phyloP scores from a whole-genome alignment of 2,888 invertebrate genomes.

The Caenorhabditis doughertyi region DNA sequence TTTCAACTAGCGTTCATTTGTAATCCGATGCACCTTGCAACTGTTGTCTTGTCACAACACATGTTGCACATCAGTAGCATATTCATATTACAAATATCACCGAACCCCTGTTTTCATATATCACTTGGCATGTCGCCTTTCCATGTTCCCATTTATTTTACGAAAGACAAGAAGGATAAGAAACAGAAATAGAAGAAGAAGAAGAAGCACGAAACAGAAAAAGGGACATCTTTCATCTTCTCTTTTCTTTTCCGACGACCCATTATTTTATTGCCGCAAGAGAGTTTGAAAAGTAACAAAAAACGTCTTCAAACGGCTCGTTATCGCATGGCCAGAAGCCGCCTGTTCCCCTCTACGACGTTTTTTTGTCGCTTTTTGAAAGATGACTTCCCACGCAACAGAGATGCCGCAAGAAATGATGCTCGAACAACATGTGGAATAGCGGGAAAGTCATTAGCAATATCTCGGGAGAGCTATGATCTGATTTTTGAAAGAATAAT shows the following conservation, averaged over 20 bases:
- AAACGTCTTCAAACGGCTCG: conserved; percentile 64
- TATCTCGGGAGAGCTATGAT: conserved; percentile 31
- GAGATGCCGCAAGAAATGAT: conserved; percentile 24
- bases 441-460: conserved; percentile 41
- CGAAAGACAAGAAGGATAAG: conserved; percentile 23
- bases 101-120: conserved; percentile 60
- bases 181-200: no score
- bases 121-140: conserved; percentile 42
- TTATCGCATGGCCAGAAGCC: conserved; percentile 51
- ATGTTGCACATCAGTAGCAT: conserved; percentile 48
- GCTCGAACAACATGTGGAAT: conserved; percentile 43
- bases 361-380: conserved; percentile 62
- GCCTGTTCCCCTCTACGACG: conserved; percentile 41
- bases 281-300: conserved; percentile 61
- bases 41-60: conserved; percentile 64
- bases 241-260: conserved; percentile 41
- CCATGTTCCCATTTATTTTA: conserved; percentile 59
- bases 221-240: conserved; percentile 24
- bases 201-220: neutral
- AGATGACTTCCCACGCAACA: conserved; percentile 49
- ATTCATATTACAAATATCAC: conserved; percentile 47
- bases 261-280: conserved; percentile 58
- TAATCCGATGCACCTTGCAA: conserved; percentile 61
- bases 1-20: conserved; percentile 44
- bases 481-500: conserved; percentile 7